phyloP scores from a whole-genome alignment of 2,113 vertebrate species.

The Rhinoderma darwinii region DNA sequence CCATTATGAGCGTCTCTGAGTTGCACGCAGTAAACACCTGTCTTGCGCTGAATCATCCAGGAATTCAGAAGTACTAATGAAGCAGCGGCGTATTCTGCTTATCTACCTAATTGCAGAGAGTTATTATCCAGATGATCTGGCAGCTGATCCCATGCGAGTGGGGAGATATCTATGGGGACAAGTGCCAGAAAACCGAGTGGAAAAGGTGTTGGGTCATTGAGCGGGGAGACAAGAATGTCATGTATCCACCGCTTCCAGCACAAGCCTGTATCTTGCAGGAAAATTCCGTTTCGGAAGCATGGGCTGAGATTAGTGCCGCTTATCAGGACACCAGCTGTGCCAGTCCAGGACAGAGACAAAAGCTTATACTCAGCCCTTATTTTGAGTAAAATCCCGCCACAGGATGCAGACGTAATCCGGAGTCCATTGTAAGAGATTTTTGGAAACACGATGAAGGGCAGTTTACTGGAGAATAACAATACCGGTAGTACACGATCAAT shows the following conservation, averaged over 20 bases:
- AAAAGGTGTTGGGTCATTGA: slow-evolving; percentile 27
- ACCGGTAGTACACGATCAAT: not conserved
- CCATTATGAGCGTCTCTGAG: slow-evolving; percentile 1
- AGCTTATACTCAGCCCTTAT: not conserved
- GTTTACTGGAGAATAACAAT: not conserved
- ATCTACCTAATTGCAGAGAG: slow-evolving; percentile 58
- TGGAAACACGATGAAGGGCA: not conserved
- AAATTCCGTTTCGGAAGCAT: slow-evolving; percentile 38
- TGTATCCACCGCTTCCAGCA: slow-evolving; percentile 1
- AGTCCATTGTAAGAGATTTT: not conserved
- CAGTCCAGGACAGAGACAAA: slow-evolving; percentile 3
- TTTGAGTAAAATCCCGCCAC: not conserved
- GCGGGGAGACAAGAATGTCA: slow-evolving; percentile 30
- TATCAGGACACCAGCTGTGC: slow-evolving; percentile 32
- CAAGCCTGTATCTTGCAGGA: slow-evolving; percentile 11
- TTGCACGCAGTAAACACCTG: slow-evolving; percentile 17
- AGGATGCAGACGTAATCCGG: not conserved
- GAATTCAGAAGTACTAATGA: slow-evolving; percentile 42
- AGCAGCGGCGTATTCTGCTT: slow-evolving; percentile 23
- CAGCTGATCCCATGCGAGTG: slow-evolving; percentile 43
- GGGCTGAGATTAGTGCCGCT: slow-evolving; percentile 29
- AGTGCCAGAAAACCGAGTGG: slow-evolving; percentile 33
- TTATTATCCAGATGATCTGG: slow-evolving; percentile 59
- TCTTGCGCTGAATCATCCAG: slow-evolving; percentile 40
- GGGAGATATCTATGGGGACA: slow-evolving; percentile 44